Percentiles rank a stretch among this genome's conserved stretches.
Evolutionary conservation across 2,797 vertebrate genomes (phyloP).

Genomic region (Centropyge bicolor): DNA sequence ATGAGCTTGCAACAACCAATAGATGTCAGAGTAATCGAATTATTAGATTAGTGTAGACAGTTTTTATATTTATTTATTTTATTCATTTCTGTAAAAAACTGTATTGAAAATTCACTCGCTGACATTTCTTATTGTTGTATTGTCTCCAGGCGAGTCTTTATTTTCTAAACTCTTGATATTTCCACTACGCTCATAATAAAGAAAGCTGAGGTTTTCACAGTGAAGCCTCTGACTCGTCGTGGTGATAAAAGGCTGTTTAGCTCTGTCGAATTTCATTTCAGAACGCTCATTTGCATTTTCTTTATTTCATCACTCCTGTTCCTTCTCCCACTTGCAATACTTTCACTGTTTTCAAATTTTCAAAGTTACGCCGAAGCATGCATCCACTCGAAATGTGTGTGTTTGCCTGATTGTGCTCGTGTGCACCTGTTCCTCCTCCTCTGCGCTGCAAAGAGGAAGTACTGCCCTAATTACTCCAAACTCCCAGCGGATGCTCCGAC

Average conservation of each 20-base stretch:
- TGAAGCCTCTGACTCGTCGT: not conserved
- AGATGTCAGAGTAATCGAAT: not conserved
- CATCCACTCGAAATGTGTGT: not conserved
- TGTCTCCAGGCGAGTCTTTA: not conserved
- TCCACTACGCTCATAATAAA: not conserved
- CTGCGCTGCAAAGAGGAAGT: constrained; percentile 25
- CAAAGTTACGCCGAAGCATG: not conserved
- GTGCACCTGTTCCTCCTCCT: constrained; percentile 46
- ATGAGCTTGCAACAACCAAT: not conserved
- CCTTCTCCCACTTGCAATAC: not conserved
- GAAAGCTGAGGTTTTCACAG: not conserved
- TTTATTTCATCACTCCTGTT: not conserved
- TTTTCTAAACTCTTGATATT: not conserved
- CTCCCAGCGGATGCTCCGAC: constrained; percentile 43
- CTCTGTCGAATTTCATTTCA: not conserved
- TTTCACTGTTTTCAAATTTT: not conserved
- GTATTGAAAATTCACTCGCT: not conserved
- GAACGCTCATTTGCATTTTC: not conserved
- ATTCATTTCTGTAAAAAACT: not conserved
- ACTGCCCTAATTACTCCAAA: constrained; percentile 52
- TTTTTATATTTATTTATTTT: not conserved
- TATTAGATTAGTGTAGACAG: too few species aligned
- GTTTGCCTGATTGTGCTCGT: not conserved
- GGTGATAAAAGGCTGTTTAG: not conserved
- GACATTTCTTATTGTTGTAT: not conserved